Percentiles rank a stretch among this genome's conserved stretches.
Evolutionary conservation across 2,888 invertebrate genomes (phyloP).

Genomic region (Melieria omissa): DNA sequence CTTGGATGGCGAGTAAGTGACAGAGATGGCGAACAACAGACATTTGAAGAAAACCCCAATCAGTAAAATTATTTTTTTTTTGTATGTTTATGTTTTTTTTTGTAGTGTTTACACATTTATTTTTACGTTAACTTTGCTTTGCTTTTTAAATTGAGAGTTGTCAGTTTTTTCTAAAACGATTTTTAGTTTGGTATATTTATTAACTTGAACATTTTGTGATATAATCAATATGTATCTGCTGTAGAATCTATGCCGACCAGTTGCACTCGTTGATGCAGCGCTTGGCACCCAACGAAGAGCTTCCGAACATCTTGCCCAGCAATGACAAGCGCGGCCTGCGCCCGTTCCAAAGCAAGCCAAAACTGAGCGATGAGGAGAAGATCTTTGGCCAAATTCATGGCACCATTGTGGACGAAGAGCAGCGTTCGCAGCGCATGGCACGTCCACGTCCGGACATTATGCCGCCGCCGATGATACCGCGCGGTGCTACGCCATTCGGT

Average conservation of each 20-base stretch:
- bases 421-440: constrained; percentile 45
- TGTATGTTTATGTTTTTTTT: not conserved
- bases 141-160: not conserved
- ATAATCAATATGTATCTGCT: not conserved
- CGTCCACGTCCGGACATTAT: constrained; percentile 56
- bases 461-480: constrained; percentile 56
- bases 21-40: not conserved
- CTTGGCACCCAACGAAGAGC: constrained; percentile 57
- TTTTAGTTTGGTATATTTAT: not conserved
- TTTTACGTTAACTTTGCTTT: not conserved
- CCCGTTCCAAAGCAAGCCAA: constrained; percentile 48
- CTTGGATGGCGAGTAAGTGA: constrained; percentile 70
- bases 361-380: constrained; percentile 62
- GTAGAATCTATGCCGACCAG: constrained; percentile 63
- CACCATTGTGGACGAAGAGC: constrained; percentile 58
- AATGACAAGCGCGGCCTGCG: constrained; percentile 53
- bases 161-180: no score
- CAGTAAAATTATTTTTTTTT: not conserved
- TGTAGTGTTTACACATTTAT: not conserved
- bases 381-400: constrained; percentile 66
- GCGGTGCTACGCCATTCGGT: constrained; percentile 55
- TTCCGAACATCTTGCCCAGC: constrained; percentile 57
- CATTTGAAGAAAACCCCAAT: no score
- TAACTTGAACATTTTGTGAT: not conserved
- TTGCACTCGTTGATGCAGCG: constrained; percentile 64